Base-by-base conservation (phyloP, 2,113 vertebrate species). In the Myodes glareolus region DNA sequence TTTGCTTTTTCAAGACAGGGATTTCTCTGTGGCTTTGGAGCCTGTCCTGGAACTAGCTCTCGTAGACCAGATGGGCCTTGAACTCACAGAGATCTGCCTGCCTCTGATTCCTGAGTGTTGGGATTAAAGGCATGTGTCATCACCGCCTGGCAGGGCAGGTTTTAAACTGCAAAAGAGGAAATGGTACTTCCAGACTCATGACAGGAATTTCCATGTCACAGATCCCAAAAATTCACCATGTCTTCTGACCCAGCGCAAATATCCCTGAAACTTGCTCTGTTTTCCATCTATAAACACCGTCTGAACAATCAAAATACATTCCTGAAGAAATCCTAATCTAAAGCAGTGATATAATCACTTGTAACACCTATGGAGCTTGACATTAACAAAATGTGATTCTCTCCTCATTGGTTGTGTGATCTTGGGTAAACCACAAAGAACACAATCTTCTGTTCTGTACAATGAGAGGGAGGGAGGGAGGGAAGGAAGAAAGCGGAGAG, bases 401-500 rank as follows among this genome's bases (percentile, higher is more conserved):
- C 29, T 68, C 29, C 84, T 50, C 42, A 36, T 31, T 23, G 10
- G 42, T 31, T 68, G 10, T 86, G 63, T 23, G 63, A 68, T 47
- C 84, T 61, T 68, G 16, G 17, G 47, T 19, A 86, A 67, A 10
- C 17, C 84, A 68, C 63, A 33, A 50, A 50, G 31, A 36, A 68
- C 4, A 7, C 16, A 11, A 23, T 47, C 63, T 87, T 87, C 63
- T 47, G 10, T 33, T 55, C 14, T 68, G 29, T 36, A 68, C 9
- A 47, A 47, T 36, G 42, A 65, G 10, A 58, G 55, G 50, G 55
- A 55, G 4, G 4, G 16, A 17, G 52, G 16, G 4, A 55, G 55
- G 55, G 17, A 58, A 1, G 4, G 17, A 58, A 5, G 55, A 5
- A 58, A 1, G 13, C 2, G 31, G 33, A 36, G 6, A 47, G 3